Conservation (phyloP, 2,888 invertebrate genomes). For the Notodonta ziczac region DNA sequence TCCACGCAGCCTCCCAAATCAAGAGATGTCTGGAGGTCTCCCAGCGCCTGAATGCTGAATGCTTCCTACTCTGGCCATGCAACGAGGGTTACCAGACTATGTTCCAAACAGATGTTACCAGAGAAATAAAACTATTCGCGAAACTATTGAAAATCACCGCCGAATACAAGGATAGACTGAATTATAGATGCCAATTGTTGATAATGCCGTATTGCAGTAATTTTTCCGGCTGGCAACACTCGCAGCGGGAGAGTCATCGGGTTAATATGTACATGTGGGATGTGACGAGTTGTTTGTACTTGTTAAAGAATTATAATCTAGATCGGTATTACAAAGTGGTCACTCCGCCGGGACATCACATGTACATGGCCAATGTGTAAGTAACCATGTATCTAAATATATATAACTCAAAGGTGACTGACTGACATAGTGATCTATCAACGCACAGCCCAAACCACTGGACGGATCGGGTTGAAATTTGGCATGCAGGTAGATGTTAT, state of each 20-base stretch:
- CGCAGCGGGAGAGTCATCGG: constrained; percentile 58
- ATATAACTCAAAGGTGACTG: too few relatives aligned
- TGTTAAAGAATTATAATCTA: constrained; percentile 84
- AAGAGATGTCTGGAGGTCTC: constrained; percentile 86
- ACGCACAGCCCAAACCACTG: too few relatives aligned
- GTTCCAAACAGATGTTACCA: constrained; percentile 84
- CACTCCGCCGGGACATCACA: constrained; percentile 86
- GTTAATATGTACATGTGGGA: constrained; percentile 86
- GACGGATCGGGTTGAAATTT: too few relatives aligned
- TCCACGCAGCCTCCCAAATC: constrained; percentile 85
- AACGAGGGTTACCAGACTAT: constrained; percentile 85
- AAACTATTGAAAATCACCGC: constrained; percentile 86
- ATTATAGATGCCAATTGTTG: constrained; percentile 81
- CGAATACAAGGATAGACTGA: constrained; percentile 84
- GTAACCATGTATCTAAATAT: too few relatives aligned
- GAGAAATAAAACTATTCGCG: constrained; percentile 86
- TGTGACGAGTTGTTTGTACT: constrained; percentile 86
- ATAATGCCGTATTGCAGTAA: constrained; percentile 75
- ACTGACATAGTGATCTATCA: too few relatives aligned
- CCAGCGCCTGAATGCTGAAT: constrained; percentile 85
- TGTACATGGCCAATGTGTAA: constrained; percentile 86
- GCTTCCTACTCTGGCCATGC: constrained; percentile 86
- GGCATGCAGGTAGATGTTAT: too few relatives aligned
- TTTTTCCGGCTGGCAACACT: constrained; percentile 47
- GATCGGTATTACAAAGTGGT: constrained; percentile 87